Conservation (phyloP, 1,140 invertebrate genomes). For the Vanessa atalanta region DNA sequence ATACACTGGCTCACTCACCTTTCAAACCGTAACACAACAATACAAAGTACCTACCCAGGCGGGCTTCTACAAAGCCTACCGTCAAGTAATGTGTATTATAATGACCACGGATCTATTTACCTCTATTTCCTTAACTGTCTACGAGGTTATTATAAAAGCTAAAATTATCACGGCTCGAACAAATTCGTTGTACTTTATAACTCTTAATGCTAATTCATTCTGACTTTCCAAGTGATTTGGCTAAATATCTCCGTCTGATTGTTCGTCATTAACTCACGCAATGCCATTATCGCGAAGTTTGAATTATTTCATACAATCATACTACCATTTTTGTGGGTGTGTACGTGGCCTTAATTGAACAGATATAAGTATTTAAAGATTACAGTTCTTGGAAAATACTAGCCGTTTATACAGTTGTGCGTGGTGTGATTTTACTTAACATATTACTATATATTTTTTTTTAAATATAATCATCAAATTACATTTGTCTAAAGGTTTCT, state of each 20-base stretch:
- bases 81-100: too few relatives aligned
- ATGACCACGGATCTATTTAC: too few relatives aligned
- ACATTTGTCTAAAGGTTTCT: too few relatives aligned
- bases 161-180: background rate
- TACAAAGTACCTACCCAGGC: too few relatives aligned
- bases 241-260: slow-evolving; percentile 4
- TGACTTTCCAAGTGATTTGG: slow-evolving; percentile 14
- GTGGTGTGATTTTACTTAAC: too few relatives aligned
- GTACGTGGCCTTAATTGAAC: slow-evolving; percentile 29
- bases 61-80: too few relatives aligned
- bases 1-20: too few relatives aligned
- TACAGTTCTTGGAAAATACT: slow-evolving; percentile 2
- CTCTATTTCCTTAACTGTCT: too few relatives aligned
- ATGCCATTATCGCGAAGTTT: slow-evolving; percentile 6
- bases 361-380: slow-evolving; percentile 12
- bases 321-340: background rate
- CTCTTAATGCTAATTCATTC: slow-evolving; percentile 1
- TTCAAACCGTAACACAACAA: too few relatives aligned
- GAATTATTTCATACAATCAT: slow-evolving; percentile 18
- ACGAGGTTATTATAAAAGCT: too few relatives aligned
- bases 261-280: slow-evolving; percentile 21
- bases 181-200: background rate
- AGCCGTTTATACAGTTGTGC: background rate
- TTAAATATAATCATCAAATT: too few relatives aligned
- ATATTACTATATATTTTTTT: too few relatives aligned